A percentile compares a stretch with the other conserved stretches of the same genome.
Evolutionary conservation across 2,888 invertebrate species (phyloP).

Genomic region (Drosophila vallismaia): DNA sequence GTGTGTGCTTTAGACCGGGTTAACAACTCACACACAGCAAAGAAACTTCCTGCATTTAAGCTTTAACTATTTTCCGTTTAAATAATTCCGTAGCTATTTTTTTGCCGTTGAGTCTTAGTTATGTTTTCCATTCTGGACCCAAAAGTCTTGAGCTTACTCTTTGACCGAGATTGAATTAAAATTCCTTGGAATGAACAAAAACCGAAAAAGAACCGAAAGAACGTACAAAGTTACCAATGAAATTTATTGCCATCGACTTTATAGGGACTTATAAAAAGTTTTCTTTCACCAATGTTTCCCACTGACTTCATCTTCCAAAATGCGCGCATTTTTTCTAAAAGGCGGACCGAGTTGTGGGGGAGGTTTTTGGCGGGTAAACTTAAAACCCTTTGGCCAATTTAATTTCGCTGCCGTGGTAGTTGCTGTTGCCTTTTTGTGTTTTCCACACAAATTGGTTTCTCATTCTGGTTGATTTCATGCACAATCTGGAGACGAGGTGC

Average conservation of each 20-base stretch:
- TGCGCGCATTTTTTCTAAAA: conserved; percentile 10
- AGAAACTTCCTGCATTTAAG: conserved; percentile 15
- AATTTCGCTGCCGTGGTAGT: conserved; percentile 42
- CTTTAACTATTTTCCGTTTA: conserved; percentile 59
- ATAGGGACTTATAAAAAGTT: conserved; percentile 61
- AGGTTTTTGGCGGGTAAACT: conserved; percentile 29
- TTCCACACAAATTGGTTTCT: conserved; percentile 74
- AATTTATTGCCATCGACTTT: conserved; percentile 64
- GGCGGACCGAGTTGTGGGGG: not conserved
- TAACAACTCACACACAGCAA: conserved; percentile 38
- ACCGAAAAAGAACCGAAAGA: not conserved
- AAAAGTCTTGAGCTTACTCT: not conserved
- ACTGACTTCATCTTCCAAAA: conserved; percentile 29
- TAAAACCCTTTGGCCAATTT: conserved; percentile 67
- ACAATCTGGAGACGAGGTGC: conserved; percentile 63
- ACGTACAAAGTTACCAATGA: conserved; percentile 57
- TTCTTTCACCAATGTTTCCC: conserved; percentile 46
- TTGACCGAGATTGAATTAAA: conserved; percentile 42
- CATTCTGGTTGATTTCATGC: conserved; percentile 76
- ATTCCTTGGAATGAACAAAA: conserved; percentile 19
- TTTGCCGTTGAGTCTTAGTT: conserved; percentile 50
- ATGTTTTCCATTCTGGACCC: conserved; percentile 37
- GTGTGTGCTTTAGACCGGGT: conserved; percentile 39
- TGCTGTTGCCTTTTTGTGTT: conserved; percentile 54
- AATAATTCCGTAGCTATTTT: conserved; percentile 59